These are phyloP conservation scores for Fundulus diaphanus DNA, from an alignment of 2,797 vertebrate species.

Conservation along the genomic window DNA sequence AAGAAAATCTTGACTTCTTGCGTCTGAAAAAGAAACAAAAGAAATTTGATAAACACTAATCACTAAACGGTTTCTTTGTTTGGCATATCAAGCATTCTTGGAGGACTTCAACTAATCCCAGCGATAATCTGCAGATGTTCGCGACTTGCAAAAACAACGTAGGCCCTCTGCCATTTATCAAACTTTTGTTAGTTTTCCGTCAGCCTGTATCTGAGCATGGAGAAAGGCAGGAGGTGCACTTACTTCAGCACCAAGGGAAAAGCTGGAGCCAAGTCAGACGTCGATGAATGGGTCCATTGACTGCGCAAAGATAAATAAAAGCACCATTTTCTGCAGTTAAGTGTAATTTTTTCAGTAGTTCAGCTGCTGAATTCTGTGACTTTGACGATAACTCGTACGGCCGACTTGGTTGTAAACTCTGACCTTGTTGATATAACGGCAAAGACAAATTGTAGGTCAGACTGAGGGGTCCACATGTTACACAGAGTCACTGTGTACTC, in stretches of 20 bases:
- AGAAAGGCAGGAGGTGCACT: conserved; percentile 40
- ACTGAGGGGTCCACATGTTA: conserved; percentile 35
- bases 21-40: conserved; percentile 12
- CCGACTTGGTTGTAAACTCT: conserved; percentile 50
- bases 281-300: conserved; percentile 76
- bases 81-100: conserved; percentile 1
- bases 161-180: conserved; percentile 23
- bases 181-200: conserved; percentile 43
- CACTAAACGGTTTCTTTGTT: not conserved
- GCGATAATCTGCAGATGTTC: conserved; percentile 28
- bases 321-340: conserved; percentile 66
- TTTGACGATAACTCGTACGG: conserved; percentile 42
- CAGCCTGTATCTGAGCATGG: conserved; percentile 40
- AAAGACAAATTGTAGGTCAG: conserved; percentile 51
- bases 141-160: conserved; percentile 31
- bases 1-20: not conserved
- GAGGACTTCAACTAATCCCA: conserved; percentile 12
- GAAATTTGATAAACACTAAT: not conserved
- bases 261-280: conserved; percentile 63
- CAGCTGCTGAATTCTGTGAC: conserved; percentile 42
- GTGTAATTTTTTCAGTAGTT: conserved; percentile 68
- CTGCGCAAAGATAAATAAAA: conserved; percentile 72
- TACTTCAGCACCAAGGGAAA: conserved; percentile 35
- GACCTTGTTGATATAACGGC: conserved; percentile 66
- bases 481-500: conserved; percentile 44